Base-by-base conservation (phyloP, 1,140 invertebrate genomes). In the Caenorhabditis inopinata region DNA sequence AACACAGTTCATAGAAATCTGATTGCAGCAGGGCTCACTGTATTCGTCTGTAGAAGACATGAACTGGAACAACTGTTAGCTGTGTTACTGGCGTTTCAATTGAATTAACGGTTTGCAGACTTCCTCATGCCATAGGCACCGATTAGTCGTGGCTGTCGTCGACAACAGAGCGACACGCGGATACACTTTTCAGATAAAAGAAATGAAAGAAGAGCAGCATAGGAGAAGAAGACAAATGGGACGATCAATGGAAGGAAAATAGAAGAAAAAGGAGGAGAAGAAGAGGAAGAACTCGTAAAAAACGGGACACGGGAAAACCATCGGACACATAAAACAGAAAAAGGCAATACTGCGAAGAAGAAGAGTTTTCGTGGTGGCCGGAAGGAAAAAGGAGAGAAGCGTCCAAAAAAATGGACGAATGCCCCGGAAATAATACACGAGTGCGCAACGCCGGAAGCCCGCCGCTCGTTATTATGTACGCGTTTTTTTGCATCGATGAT, bases 351-450 rank as follows among this genome's bases (percentile, higher is more conserved):
- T 51, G 51, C 27, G 23, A 25, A 25, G 49, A 9, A 38, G 58
- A 68, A 68, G 58, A 68, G 58, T 68, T 58, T 58, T 68, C 48
- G 48, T 68, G 58, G 32, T 38, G 32, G 58, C 2, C 35, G 27
- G 32, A 68, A 68, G 9, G 23, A 42, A 42, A 14, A 42, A 42
- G 32, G 58, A 68, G 58, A 68, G 58, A 29, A 16, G 32, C 32
- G 58, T 16, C 18, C 29, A 68, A 23, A 53, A 58, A 68, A 68
- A 68, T n/a, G 58, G 58, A 68, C 58, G 58, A 68, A 68, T 68
- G 32, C 58, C 58, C 58, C 58, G 58, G 58, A 68, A 68, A 68
- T 68, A 68, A 68, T 68, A 68, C 58, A 68, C 58, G 32, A 68
- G 58, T 68, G 32, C 58, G 16, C 6, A 3, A n/a, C n/a, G 58